These are phyloP conservation scores for Lucinisca nassula DNA, from an alignment of 2,888 invertebrate species.

Conservation along the genomic window DNA sequence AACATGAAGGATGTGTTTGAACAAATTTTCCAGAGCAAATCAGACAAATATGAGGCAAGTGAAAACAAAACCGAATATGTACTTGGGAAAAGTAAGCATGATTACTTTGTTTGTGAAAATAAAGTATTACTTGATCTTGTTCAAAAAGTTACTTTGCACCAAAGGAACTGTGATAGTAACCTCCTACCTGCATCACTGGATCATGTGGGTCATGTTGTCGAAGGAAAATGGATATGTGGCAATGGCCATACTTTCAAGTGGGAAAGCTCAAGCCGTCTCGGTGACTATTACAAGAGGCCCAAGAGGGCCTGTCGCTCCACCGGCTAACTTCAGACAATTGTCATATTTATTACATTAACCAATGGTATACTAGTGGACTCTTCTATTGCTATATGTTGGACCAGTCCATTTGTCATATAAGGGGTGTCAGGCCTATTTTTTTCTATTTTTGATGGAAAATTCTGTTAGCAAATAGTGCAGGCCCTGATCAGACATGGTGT, in stretches of 20 bases:
- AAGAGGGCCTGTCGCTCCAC: too few relatives aligned
- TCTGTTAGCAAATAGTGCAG: too few relatives aligned
- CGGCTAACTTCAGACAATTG: too few relatives aligned
- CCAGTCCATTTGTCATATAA: too few relatives aligned
- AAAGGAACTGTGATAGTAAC: background rate
- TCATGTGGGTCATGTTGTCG: constrained; percentile 8
- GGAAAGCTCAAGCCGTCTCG: constrained; percentile 3
- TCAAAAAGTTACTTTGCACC: background rate
- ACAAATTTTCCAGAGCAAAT: background rate
- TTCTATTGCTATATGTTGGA: too few relatives aligned
- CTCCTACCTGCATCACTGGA: background rate
- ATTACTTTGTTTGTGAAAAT: background rate
- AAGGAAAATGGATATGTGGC: background rate
- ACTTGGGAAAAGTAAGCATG: background rate
- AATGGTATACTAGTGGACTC: too few relatives aligned
- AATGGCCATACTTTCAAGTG: background rate
- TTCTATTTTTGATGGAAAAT: too few relatives aligned
- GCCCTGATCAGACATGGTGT: too few relatives aligned
- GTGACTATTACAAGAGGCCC: constrained; percentile 8
- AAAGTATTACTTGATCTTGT: background rate
- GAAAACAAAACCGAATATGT: background rate
- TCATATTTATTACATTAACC: too few relatives aligned
- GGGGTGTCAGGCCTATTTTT: too few relatives aligned
- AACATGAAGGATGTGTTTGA: background rate
- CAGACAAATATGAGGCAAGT: background rate